Conservation (phyloP, 2,113 vertebrate species). For the Capreolus pygargus region DNA sequence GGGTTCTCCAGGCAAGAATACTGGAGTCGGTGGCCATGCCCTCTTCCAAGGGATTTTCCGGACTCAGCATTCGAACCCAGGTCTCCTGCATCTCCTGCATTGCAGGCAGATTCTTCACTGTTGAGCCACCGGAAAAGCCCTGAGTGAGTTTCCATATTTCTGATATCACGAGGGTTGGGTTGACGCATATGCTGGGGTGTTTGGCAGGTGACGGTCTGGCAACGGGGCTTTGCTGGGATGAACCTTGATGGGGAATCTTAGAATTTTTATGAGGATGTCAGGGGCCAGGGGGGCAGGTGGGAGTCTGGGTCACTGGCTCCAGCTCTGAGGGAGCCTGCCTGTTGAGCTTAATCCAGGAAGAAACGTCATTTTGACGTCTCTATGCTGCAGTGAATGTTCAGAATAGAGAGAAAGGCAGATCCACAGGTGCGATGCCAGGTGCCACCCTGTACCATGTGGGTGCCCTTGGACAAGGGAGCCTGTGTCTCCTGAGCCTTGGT, state of each 20-base stretch:
- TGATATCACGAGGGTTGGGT: not conserved
- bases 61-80: not conserved
- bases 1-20: not conserved
- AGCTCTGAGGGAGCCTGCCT: not conserved
- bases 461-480: no score
- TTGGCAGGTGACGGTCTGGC: not conserved
- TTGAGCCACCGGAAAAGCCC: not conserved
- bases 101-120: not conserved
- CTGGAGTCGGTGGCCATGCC: not conserved
- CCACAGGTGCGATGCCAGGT: accelerated
- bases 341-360: not conserved
- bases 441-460: accelerated
- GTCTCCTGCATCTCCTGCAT: not conserved
- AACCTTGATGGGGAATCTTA: not conserved
- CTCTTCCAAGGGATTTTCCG: not conserved
- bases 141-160: not conserved
- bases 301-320: not conserved
- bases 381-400: accelerated
- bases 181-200: not conserved
- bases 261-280: not conserved
- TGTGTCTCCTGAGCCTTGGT: not conserved
- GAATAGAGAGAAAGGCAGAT: not conserved
- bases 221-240: not conserved
- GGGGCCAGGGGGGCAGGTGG: not conserved
- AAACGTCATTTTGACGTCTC: not conserved